Evolutionary conservation across 1,140 invertebrate species (phyloP).

Genomic region (Argopecten irradians): DNA sequence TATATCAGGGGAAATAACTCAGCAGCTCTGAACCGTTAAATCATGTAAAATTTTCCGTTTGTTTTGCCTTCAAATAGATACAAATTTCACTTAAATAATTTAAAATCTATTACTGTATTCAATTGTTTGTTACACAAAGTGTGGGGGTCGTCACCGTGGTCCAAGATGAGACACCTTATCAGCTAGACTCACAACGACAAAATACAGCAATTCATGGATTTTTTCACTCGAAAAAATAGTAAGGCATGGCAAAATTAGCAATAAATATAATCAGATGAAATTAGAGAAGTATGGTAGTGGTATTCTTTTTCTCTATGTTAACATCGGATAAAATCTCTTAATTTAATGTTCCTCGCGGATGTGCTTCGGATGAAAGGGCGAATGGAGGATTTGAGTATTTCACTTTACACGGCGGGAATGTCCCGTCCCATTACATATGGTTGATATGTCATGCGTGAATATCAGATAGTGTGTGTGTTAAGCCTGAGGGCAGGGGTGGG

Average conservation of each 20-base stretch:
- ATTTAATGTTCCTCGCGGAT: slow-evolving; percentile 21
- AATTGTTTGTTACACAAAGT: slow-evolving; percentile 6
- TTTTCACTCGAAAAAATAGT: slow-evolving; percentile 1
- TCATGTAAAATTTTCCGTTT: not conserved
- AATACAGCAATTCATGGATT: slow-evolving; percentile 5
- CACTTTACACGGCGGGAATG: slow-evolving; percentile 46
- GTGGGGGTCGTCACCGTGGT: not conserved
- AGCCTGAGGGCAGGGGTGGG: slow-evolving; percentile 36
- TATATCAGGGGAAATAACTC: not conserved
- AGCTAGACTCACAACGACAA: not conserved
- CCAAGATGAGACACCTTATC: not conserved
- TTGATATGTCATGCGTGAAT: slow-evolving; percentile 37
- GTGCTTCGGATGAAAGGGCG: slow-evolving; percentile 13
- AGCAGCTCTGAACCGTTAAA: not conserved
- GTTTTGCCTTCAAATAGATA: not conserved
- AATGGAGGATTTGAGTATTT: slow-evolving; percentile 41
- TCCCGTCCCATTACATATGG: slow-evolving; percentile 38
- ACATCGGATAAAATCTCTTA: not conserved
- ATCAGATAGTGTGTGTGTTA: slow-evolving; percentile 43
- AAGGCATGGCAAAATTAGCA: slow-evolving; percentile 10
- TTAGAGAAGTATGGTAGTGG: slow-evolving; percentile 3
- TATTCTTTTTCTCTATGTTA: slow-evolving; percentile 4
- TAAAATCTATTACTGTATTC: slow-evolving; percentile 23
- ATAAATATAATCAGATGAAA: slow-evolving; percentile 10
- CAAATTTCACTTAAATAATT: slow-evolving; percentile 12